Evolutionary conservation across 2,797 vertebrate genomes (phyloP), one percentile per base, ranked within the genome.

Genomic region (Catostomus latipinnis): DNA sequence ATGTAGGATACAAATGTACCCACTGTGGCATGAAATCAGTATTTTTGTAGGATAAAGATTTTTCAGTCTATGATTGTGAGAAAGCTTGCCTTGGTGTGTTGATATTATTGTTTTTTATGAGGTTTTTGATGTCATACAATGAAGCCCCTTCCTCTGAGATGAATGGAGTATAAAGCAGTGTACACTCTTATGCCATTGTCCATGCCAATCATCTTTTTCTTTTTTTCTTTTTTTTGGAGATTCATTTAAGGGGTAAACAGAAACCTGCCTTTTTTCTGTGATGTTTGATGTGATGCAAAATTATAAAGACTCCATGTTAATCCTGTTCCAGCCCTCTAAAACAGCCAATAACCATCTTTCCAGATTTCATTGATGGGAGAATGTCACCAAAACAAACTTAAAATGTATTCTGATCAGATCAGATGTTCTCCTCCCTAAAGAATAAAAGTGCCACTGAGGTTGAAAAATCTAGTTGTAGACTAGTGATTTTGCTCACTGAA

Each of bases 1-100:
- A 80, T 81, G 53, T 75, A 75, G 52, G 76, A 81, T 63, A 76
- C 71, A 68, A 78, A 50, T 80, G 67, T 80, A 74, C 49, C 80
- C 57, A 57, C 70, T 76, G 74, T 80, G 68, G 83, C 78, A 84
- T 84, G 82, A 80, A 68, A 78, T 61, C 83, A 65, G 81, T 87
- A 87, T 87, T 86, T 87, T 86, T 84, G 76, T 85, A 87, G 82
- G 67, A 67, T 58, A 52, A 76, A 48, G 49, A 52, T 50, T 53
- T 62, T 76, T 71, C 50, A 49, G 73, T 76, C 75, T 67, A 45
- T 46, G 70, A 63, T 66, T 50, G 52, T 76, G 65, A 34, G 74
- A 70, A 62, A 71, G 74, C 76, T 82, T 62, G 84, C 70, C 65
- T 85, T 56, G 71, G 52, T 70, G 65, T 80, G 71, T 74, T 58